Evolutionary conservation across 2,888 invertebrate genomes (phyloP), one percentile per base, ranked within the genome.

Genomic region (Craniophora ligustri): DNA sequence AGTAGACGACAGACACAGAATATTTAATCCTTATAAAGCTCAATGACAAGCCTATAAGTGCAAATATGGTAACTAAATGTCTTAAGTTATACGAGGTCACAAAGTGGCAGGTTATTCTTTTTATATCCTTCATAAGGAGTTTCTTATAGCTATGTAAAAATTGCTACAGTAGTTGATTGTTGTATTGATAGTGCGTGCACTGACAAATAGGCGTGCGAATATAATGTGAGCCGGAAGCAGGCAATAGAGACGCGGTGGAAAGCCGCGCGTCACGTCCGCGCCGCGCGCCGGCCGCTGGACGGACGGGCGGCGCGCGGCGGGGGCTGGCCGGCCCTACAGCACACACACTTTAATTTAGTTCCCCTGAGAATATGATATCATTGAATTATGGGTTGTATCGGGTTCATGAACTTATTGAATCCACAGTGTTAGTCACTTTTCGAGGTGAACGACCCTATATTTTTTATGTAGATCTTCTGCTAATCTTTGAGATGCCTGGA

Each of bases 201-300:
- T 39, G 18, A 60, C 53, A 56, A 54, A 56, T 59, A 55, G 40
- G 26, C 70, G 58, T 59, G 62, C 35, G 66, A 71, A 36, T 38
- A 19, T 41, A 30, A 48, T 41, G 31, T 23, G 28, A 47, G 35
- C 56, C 61, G 73, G 73, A 73, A 73, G 50, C 36, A 31, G n/a
- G 44, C 76, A 73, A 73, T 73, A 67, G 71, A 55, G 53, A 21
- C 49, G 61, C 57, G 53, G 30, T 45, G 48, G 56, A 26, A 28
- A 54, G 54, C 47, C 53, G 30, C 47, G 48, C 46, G 42, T 7
- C 35, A 18, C 39, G 5, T 40, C 53, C 44, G 42, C 16, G 35
- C 41, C 13, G 41, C 8, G 0, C 31, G 32, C n/a, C 34, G 3
- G 31, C 31, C 42, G 51, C 42, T 41, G 34, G 49, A 39, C 32